These are phyloP conservation scores for Plumapathes pennacea DNA, from an alignment of 92 coral and sea anemone genomes.

Conservation along the genomic window DNA sequence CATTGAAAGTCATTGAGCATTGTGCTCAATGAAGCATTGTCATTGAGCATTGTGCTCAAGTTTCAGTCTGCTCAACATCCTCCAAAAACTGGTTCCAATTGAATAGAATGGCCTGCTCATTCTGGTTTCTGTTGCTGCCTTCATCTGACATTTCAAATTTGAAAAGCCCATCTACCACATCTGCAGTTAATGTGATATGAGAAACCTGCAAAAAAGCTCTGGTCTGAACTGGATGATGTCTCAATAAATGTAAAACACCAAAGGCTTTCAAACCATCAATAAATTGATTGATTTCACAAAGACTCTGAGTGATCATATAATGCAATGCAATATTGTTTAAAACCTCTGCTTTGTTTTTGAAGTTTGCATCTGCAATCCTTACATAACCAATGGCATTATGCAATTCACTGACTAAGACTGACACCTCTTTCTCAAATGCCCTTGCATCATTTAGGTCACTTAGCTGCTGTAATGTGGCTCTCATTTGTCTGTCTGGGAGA, in stretches of 20 bases:
- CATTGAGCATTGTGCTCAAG: no score
- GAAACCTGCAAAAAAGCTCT: slow-evolving; percentile 44
- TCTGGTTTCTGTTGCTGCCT: slow-evolving; percentile 52
- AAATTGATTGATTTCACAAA: slow-evolving; percentile 52
- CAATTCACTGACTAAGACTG: slow-evolving; percentile 8
- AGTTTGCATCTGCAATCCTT: slow-evolving; percentile 7
- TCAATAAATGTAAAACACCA: slow-evolving; percentile 38
- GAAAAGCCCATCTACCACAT: slow-evolving; percentile 41
- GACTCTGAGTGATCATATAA: slow-evolving; percentile 31
- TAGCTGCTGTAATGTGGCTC: slow-evolving; percentile 14
- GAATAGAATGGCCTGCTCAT: slow-evolving; percentile 42
- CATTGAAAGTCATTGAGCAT: no score
- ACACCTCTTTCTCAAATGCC: slow-evolving; percentile 13
- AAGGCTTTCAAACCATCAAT: slow-evolving; percentile 44
- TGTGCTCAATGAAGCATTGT: no score
- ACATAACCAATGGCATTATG: slow-evolving; percentile 14
- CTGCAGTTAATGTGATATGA: slow-evolving; percentile 44
- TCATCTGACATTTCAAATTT: slow-evolving; percentile 27
- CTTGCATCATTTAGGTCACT: slow-evolving; percentile 12
- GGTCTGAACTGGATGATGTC: slow-evolving; percentile 43
- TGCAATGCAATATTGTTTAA: slow-evolving; percentile 35
- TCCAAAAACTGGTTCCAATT: slow-evolving; percentile 47
- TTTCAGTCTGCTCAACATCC: slow-evolving; percentile 48
- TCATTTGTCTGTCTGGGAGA: slow-evolving; percentile 30
- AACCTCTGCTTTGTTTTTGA: slow-evolving; percentile 30